Base-by-base conservation (phyloP, 2,113 vertebrate genomes). In the Tenebrosternarchus preto region DNA sequence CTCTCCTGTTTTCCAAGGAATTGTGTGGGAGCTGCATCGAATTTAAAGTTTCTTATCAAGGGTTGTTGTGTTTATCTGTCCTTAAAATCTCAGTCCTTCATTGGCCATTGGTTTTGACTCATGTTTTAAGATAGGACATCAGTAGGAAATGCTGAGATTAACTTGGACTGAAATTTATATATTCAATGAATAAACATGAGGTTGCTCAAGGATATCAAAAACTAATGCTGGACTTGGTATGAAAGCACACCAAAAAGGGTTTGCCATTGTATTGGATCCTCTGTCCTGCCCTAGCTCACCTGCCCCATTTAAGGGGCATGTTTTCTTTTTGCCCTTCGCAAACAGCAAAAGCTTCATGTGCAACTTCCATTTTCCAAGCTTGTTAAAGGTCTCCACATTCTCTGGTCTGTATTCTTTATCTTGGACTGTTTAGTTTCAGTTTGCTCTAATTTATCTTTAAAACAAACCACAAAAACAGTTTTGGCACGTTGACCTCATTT, bases 91-190 rank as follows among this genome's bases (percentile, higher is more conserved):
- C 16, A 57, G 29, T 53, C 8, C n/a, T 82, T 74, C 71, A 24
- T 27, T 55, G 61, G 64, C 43, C 25, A 60, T 20, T 76, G 63
- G 59, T 19, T 69, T 71, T 61, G 31, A 79, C 22, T 36, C 53
- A 70, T 67, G 61, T 67, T 73, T 76, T 29, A 71, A 56, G 31
- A 74, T 55, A 53, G 50, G 39, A 79, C 53, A 39, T 78, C 16
- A 33, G 36, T 74, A 78, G 68, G 67, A 73, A 80, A 72, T 78
- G 63, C 71, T 83, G n/a, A 64, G 81, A 77, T 78, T 57, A 82
- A 83, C 55, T 87, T 91, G 89, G 91, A 88, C 89, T 88, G 64
- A 8, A 16, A 87, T 90, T 88, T 86, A 89, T 88, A 89, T 88
- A 87, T 73, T 46, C 69, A 83, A 61, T 72, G 70, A 80, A 73